Conservation (phyloP, 1,140 invertebrate species). For the Dendroctonus ponderosae region DNA sequence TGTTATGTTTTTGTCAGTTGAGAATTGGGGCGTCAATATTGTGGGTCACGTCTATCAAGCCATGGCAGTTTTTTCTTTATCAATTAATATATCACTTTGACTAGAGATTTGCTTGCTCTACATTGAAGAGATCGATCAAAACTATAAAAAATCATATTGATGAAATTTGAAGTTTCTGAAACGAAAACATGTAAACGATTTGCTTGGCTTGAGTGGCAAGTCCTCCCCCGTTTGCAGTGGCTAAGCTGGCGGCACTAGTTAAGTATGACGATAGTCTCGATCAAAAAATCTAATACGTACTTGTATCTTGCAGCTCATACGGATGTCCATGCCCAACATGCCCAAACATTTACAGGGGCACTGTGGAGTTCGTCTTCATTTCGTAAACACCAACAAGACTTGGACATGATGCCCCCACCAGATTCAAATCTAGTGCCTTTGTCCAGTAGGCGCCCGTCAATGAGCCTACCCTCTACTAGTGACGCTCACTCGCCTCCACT, state of each 20-base stretch:
- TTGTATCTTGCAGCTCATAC: constrained; percentile 48
- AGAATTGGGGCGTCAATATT: constrained; percentile 46
- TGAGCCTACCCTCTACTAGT: constrained; percentile 46
- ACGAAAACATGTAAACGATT: background rate
- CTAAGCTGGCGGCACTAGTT: constrained; percentile 48
- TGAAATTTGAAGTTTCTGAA: too few relatives aligned
- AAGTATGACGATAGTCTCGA: constrained; percentile 33
- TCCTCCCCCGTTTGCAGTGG: constrained; percentile 49
- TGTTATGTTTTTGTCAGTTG: constrained; percentile 33
- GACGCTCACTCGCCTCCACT: constrained; percentile 50
- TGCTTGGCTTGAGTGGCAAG: constrained; percentile 49
- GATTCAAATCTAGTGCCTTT: constrained; percentile 55
- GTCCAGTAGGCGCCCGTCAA: constrained; percentile 57
- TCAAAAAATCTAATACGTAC: constrained; percentile 40
- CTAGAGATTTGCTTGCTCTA: too few relatives aligned
- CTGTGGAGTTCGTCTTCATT: constrained; percentile 46
- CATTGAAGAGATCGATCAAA: too few relatives aligned
- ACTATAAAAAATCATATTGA: too few relatives aligned
- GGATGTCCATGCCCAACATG: constrained; percentile 37
- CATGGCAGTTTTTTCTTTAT: constrained; percentile 28
- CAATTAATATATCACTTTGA: background rate
- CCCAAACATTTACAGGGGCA: constrained; percentile 48
- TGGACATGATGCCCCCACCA: constrained; percentile 63
- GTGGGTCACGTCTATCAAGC: constrained; percentile 50
- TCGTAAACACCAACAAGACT: constrained; percentile 53